A percentile compares a stretch with the other conserved stretches of the same genome.
phyloP scores from a whole-genome alignment of 2,888 invertebrate species.

The Hypsopygia costalis region DNA sequence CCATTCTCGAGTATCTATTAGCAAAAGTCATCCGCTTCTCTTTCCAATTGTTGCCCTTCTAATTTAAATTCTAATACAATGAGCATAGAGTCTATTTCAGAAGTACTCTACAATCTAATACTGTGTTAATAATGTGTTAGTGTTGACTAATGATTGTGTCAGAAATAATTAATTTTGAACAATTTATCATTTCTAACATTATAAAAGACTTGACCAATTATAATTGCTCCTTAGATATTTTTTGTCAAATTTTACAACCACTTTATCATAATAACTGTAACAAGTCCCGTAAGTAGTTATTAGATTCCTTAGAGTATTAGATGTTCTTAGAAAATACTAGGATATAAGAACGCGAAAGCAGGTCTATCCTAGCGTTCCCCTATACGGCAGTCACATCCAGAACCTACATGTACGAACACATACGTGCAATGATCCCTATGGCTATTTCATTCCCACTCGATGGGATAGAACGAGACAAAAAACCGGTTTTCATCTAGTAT shows the following conservation, averaged over 20 bases:
- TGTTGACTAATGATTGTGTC: background rate
- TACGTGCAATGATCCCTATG: conserved; percentile 59
- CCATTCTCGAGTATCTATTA: no score
- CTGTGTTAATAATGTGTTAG: background rate
- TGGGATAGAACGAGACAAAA: conserved; percentile 32
- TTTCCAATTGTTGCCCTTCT: background rate
- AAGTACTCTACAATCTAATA: background rate
- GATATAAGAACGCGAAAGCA: conserved; percentile 52
- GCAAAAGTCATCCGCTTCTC: no score
- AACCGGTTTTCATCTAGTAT: conserved; percentile 30
- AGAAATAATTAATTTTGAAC: background rate
- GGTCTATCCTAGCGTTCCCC: conserved; percentile 50
- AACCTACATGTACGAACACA: conserved; percentile 42
- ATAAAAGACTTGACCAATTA: background rate
- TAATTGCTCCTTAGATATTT: background rate
- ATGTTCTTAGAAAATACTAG: conserved; percentile 79
- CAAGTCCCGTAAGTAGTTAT: conserved; percentile 23
- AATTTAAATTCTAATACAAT: background rate
- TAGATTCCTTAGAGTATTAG: conserved; percentile 73
- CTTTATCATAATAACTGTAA: background rate
- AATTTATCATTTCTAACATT: background rate
- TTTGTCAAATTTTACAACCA: background rate
- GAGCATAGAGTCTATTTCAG: background rate
- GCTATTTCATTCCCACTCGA: conserved; percentile 37
- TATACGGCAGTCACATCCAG: conserved; percentile 53